Evolutionary conservation across 2,888 invertebrate species (phyloP), one percentile per base, ranked within the genome.

Genomic region (Drosophila leonis): DNA sequence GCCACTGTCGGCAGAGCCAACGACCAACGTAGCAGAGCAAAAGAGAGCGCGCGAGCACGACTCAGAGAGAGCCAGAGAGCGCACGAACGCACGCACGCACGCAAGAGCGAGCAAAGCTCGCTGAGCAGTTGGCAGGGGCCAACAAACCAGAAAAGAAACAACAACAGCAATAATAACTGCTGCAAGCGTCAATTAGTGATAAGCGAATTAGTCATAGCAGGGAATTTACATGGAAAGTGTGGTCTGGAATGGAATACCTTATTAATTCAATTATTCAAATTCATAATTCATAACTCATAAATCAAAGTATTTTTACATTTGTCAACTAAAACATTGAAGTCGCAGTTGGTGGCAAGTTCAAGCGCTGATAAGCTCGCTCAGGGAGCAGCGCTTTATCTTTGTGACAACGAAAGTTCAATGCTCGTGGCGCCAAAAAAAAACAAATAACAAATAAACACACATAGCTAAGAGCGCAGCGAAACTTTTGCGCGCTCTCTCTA

Each of bases 381-480:
- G 18, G 29, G 6, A 42, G 42, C 41, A 33, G 33, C 42, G 52
- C 37, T 69, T 42, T 72, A 35, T 33, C 65, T 56, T 56, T 59
- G 33, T 65, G 27, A 62, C 48, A 54, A 54, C 59, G 37, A 83
- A 82, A 84, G 83, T 84, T 84, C 90, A 90, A 75, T 74, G 88
- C 82, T 75, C 86, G 71, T 65, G 56, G 62, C 65, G 72, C 72
- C 35, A 67, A 71, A 59, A 71, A 67, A 71, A 59, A 71, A 33
- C 49, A 56, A 65, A 51, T 24, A 57, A 49, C 35, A 57, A 41
- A 27, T n/a, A 13, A 33, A 18, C n/a, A 44, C 55, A 57, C 8
- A 33, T 35, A 46, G 46, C 27, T 13, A 52, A 72, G 42, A 62
- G 44, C 24, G 15, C 18, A 41, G 9, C 13, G 9, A 39, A 44